Percentiles rank a stretch among this genome's conserved stretches.
Conservation (phyloP, 1,140 invertebrate genomes). For the Gryon sp. region DNA sequence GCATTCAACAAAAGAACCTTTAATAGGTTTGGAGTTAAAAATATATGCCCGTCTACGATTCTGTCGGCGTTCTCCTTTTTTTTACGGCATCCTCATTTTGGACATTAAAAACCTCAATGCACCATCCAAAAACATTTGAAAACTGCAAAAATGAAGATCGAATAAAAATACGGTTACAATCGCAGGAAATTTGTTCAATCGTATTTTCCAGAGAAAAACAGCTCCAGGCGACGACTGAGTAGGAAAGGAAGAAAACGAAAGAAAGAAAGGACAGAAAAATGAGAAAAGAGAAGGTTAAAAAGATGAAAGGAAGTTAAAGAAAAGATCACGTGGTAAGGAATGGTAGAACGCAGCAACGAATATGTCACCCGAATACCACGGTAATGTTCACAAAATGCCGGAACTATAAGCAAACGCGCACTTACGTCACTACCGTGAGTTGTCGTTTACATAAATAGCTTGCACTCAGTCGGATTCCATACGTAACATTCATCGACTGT, state of each 20-base stretch:
- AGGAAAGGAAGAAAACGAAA: neutral
- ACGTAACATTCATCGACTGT: conserved; percentile 44
- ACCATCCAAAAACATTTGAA: conserved; percentile 3
- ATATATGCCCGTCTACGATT: too few relatives aligned
- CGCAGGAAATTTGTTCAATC: conserved; percentile 31
- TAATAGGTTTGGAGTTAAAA: too few relatives aligned
- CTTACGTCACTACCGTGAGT: conserved; percentile 63
- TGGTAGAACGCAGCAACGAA: conserved; percentile 47
- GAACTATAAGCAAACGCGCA: conserved; percentile 67
- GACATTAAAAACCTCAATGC: conserved; percentile 7
- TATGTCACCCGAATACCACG: conserved; percentile 66
- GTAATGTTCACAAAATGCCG: conserved; percentile 68
- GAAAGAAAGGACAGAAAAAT: neutral
- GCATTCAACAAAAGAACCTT: too few relatives aligned
- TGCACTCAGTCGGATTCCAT: conserved; percentile 54
- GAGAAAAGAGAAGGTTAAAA: neutral
- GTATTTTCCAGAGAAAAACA: conserved; percentile 35
- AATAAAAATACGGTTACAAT: conserved; percentile 24
- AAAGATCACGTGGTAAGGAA: conserved; percentile 49
- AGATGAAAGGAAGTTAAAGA: neutral
- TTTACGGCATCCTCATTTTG: conserved; percentile 3
- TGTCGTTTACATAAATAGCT: conserved; percentile 68
- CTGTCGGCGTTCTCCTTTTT: too few relatives aligned
- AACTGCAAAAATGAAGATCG: conserved; percentile 8
- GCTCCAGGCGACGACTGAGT: neutral